Evolutionary conservation across 2,113 vertebrate species (phyloP).

Genomic region (Chroicocephalus ridibundus): DNA sequence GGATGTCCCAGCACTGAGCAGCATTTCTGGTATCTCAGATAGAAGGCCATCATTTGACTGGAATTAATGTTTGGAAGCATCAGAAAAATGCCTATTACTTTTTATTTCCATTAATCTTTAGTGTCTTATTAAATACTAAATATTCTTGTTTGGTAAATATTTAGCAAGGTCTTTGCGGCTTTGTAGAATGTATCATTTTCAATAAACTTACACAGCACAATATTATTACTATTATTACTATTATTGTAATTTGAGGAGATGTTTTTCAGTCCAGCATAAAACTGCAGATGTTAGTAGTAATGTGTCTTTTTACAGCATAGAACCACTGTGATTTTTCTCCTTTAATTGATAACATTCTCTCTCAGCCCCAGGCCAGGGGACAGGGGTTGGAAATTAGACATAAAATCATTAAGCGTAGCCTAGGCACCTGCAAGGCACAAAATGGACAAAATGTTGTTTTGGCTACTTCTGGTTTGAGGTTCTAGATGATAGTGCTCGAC

Average conservation of each 20-base stretch:
- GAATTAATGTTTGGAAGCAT: neutral
- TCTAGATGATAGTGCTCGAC: neutral
- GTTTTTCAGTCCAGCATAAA: constrained; percentile 3
- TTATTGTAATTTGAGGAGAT: constrained; percentile 17
- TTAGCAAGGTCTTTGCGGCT: constrained; percentile 35
- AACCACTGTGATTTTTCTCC: neutral
- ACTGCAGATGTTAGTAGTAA: neutral
- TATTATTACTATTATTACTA: neutral
- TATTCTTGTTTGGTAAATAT: constrained; percentile 61
- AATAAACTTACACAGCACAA: neutral
- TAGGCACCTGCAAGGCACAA: neutral
- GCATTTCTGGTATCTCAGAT: neutral
- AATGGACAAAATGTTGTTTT: neutral
- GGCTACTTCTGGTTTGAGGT: neutral
- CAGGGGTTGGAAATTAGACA: neutral
- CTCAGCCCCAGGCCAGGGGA: neutral
- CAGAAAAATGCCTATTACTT: constrained; percentile 12
- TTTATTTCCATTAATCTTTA: constrained; percentile 27
- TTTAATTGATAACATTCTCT: constrained; percentile 1
- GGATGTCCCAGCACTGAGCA: neutral
- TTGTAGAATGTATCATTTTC: constrained; percentile 44
- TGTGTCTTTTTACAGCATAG: neutral
- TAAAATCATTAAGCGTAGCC: neutral
- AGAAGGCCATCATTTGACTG: neutral
- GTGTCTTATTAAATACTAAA: constrained; percentile 61